These are phyloP conservation scores for Cancer borealis DNA, from an alignment of 2,888 invertebrate species.

Conservation along the genomic window DNA sequence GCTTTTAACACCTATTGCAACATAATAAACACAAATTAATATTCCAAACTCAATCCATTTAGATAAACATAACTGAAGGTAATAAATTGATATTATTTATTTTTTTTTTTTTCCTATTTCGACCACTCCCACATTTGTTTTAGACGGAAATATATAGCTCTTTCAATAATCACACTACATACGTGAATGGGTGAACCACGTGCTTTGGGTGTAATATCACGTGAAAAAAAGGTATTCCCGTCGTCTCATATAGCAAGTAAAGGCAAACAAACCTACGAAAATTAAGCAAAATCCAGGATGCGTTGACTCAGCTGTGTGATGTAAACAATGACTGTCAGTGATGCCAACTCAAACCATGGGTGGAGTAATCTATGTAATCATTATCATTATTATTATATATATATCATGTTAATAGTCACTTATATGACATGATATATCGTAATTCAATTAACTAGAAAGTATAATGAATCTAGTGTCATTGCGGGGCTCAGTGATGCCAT, in stretches of 20 bases:
- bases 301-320: conserved; percentile 34
- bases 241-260: not conserved
- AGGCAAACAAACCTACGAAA: conserved; percentile 12
- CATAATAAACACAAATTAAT: not conserved
- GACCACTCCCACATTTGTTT: not conserved
- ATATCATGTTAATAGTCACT: no score
- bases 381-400: not conserved
- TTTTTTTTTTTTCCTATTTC: not conserved
- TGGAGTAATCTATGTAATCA: not conserved
- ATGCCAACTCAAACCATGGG: not conserved
- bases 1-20: not conserved
- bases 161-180: not conserved
- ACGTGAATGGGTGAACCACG: not conserved
- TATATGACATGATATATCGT: no score
- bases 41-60: not conserved
- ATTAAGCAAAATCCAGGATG: conserved; percentile 3
- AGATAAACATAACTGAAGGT: not conserved
- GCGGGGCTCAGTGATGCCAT: no score
- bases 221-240: not conserved
- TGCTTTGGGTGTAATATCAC: not conserved
- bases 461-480: no score
- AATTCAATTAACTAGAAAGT: no score
- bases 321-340: not conserved
- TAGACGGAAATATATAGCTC: not conserved
- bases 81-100: not conserved